These are phyloP conservation scores for Moxostoma hubbsi DNA, from an alignment of 2,797 vertebrate genomes.

Conservation along the genomic window DNA sequence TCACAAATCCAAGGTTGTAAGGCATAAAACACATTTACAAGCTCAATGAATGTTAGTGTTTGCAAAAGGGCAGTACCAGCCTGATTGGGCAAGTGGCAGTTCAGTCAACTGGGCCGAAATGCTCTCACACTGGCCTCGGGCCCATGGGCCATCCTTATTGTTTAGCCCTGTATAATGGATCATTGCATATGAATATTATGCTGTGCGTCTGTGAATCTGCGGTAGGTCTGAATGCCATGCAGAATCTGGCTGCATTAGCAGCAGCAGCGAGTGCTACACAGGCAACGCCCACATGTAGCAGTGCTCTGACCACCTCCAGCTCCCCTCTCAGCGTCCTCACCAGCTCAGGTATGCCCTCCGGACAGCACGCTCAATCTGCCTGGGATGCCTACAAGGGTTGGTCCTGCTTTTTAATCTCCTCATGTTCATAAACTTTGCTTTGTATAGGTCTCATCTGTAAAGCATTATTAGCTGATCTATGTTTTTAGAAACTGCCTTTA, in stretches of 20 bases:
- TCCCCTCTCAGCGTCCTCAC: constrained; percentile 93
- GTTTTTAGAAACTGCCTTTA: background rate
- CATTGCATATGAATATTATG: background rate
- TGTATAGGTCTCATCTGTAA: background rate
- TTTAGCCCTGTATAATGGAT: background rate
- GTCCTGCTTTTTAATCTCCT: constrained; percentile 52
- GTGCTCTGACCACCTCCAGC: constrained; percentile 90
- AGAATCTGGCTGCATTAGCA: constrained; percentile 95
- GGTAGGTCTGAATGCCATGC: constrained; percentile 95
- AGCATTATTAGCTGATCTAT: background rate
- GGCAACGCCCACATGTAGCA: constrained; percentile 86
- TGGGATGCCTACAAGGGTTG: constrained; percentile 62
- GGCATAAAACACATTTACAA: no score
- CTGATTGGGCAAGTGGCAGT: no score
- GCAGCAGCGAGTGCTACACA: constrained; percentile 93
- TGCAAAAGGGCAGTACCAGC: no score
- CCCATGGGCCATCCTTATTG: no score
- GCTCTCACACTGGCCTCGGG: no score
- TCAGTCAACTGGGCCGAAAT: no score
- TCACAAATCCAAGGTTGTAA: no score
- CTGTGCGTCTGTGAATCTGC: background rate
- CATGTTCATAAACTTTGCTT: constrained; percentile 3
- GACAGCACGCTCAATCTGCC: constrained; percentile 58
- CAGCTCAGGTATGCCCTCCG: constrained; percentile 88
- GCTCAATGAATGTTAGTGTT: no score